Base-by-base conservation (phyloP, 30 jellyfish, hydroid and myxozoan species). In the Hydractinia symbiolongicarpus region DNA sequence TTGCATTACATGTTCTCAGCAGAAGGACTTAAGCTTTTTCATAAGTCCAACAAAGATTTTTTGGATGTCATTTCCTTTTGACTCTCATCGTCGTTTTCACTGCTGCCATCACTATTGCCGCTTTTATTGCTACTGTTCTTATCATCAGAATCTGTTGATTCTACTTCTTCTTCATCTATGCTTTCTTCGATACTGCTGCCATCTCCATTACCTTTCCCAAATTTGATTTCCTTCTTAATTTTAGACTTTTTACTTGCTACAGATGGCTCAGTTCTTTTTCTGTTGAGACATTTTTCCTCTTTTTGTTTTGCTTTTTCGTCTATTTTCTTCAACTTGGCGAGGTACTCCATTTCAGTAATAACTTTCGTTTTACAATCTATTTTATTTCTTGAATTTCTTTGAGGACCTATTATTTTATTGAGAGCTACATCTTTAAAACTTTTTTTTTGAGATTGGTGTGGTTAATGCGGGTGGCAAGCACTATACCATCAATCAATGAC, bases 281-380 rank as follows among this genome's bases (percentile, higher is more conserved):
- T 58, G 52, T 20, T 49, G 17, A 20, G 53, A 20, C 21, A 54
- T 75, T 14, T 9, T 4, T 44, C n/a, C 79, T 52, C 50, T 9
- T 50, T 15, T 10, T 6, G 7, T 5, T 57, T 10, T 54, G 16
- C 44, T 54, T 20, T 7, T 20, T 11, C 87, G 19, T 79, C 87
- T 67, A 58, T 79, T 1, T 61, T 82, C n/a, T 5, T 79, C 6
- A 58, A 52, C 4, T 71, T 71, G 0, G 60, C 9, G 5, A 49
- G 64, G 50, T 49, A 79, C 40, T 79, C 83, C 53, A 51, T 52
- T 19, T 79, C 85, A 8, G 82, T 79, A 5, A 79, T 64, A 5
- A 79, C 82, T 58, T 64, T 79, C 14, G 87, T 66, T 44, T 79
- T 79, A 49, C 5, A 44, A n/a, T 79, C 87, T 4, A 79, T 79